Evolutionary conservation across 2,113 vertebrate species (phyloP), one percentile per base, ranked within the genome.

Genomic region (Tetrao urogallus): DNA sequence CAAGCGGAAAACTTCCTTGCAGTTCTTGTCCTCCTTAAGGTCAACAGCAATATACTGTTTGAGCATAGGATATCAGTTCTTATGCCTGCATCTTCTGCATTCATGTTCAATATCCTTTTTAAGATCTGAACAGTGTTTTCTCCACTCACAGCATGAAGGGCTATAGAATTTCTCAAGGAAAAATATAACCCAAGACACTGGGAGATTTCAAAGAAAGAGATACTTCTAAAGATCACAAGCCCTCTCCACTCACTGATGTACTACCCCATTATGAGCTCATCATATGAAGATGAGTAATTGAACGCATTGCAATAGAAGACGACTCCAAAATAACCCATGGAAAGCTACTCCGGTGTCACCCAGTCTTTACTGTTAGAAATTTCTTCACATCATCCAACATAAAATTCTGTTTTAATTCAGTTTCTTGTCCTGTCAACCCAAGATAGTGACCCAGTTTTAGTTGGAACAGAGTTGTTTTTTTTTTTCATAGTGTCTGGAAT

Each of bases 201-300:
- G 63, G 48, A 48, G 11, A 83, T 6, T 16, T 47, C 20, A 50
- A 84, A 66, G 28, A 32, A 58, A n/a, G 45, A 75, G 50, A 13
- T 48, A 34, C 22, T 10, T 34, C 28, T 80, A 3, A 6, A 58
- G 36, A 28, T 72, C 28, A 52, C 13, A 22, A 83, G 50, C 30
- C 38, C 78, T 57, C 45, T 61, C 40, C 56, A 63, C 17, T 24
- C 28, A 71, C 27, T 1, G 6, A 40, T 19, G 27, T 42, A 15
- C 4, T 34, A 19, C 17, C 40, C 63, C 50, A 7, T 12, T 48
- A 18, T 0, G 0, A 47, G 20, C 16, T 56, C 57, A 24, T 34
- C 11, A 3, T 11, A 48, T 1, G n/a, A 58, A 74, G 24, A 27
- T 19, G 3, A 65, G 28, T 50, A 65, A 65, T 25, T 75, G 56